Evolutionary conservation across 1,140 invertebrate species (phyloP).

Genomic region (Spodoptera litura): DNA sequence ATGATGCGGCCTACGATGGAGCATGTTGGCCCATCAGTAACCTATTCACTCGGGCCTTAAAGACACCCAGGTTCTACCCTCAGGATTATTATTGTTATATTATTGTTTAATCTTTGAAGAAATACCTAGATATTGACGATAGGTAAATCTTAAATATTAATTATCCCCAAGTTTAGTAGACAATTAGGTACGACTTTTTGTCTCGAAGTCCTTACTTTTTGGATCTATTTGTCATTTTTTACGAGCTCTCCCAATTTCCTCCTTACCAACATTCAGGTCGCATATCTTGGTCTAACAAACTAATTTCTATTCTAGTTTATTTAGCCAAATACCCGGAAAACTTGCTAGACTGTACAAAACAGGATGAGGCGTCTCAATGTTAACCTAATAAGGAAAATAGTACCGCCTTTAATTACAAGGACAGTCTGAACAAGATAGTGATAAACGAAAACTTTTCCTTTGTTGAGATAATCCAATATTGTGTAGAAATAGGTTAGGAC

Average conservation of each 20-base stretch:
- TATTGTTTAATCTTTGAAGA: no score
- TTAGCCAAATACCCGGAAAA: constrained; percentile 12
- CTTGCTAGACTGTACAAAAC: constrained; percentile 14
- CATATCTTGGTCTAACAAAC: neutral
- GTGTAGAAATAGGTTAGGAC: neutral
- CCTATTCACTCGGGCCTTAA: no score
- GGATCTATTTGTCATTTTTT: neutral
- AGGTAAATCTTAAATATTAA: no score
- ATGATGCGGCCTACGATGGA: no score
- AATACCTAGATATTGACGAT: no score
- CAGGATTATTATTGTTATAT: no score
- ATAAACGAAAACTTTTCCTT: neutral
- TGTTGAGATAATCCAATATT: neutral
- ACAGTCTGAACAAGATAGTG: neutral
- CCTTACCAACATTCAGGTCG: neutral
- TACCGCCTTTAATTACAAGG: constrained; percentile 14
- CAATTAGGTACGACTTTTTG: no score
- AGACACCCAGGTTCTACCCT: no score
- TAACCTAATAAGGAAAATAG: constrained; percentile 24
- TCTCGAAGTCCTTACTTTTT: neutral
- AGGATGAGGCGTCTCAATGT: neutral
- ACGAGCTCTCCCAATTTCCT: neutral
- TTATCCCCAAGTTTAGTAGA: no score
- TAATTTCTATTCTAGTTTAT: neutral
- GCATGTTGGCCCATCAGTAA: no score